These are phyloP conservation scores for Drosophila anomalata DNA, from an alignment of 2,888 invertebrate genomes.

Conservation along the genomic window DNA sequence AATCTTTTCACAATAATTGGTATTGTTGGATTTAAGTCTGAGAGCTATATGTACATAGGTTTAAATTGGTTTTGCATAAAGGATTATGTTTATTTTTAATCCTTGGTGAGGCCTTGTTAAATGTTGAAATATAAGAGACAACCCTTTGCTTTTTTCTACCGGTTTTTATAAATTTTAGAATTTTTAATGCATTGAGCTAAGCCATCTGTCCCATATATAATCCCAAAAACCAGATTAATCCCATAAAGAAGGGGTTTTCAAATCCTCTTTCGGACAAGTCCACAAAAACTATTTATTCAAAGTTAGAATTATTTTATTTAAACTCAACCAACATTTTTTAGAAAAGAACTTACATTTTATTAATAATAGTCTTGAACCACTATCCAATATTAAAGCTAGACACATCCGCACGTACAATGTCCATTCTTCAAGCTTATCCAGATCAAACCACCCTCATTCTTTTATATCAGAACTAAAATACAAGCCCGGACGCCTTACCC, in stretches of 20 bases:
- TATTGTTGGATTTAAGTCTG: background rate
- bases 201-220: background rate
- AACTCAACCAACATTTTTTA: background rate
- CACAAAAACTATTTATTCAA: too few species aligned
- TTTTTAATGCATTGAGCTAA: background rate
- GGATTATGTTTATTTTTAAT: background rate
- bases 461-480: background rate
- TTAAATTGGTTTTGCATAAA: background rate
- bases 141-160: background rate
- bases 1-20: background rate
- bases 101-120: background rate
- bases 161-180: background rate
- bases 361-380: background rate
- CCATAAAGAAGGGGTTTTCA: constrained; percentile 21
- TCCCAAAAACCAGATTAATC: background rate
- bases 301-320: too few species aligned
- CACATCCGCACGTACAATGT: constrained; percentile 1
- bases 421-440: constrained; percentile 11
- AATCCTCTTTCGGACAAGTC: too few species aligned
- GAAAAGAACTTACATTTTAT: background rate
- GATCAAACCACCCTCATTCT: background rate
- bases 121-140: background rate
- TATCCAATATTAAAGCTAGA: background rate
- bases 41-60: background rate
- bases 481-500: constrained; percentile 1